These are phyloP conservation scores for Cosmia pyralina DNA, from an alignment of 2,888 invertebrate species.

Conservation along the genomic window DNA sequence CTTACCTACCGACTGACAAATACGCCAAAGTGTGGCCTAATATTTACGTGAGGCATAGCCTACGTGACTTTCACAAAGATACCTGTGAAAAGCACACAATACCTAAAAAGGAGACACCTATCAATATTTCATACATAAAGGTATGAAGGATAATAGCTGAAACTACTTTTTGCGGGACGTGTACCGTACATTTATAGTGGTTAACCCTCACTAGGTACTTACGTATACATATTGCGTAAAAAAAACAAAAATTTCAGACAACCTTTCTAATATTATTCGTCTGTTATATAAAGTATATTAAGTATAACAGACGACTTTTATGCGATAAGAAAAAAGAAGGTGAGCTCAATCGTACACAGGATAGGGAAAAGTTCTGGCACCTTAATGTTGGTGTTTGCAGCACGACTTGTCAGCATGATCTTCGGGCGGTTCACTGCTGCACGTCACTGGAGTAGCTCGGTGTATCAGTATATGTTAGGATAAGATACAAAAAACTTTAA, in stretches of 20 bases:
- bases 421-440: not conserved
- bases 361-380: not conserved
- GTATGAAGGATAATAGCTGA: conserved; percentile 27
- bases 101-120: conserved; percentile 10
- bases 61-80: conserved; percentile 46
- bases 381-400: not conserved
- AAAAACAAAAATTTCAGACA: not conserved
- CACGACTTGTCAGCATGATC: too few relatives aligned
- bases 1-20: not conserved
- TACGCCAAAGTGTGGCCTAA: not conserved
- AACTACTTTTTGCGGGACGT: conserved; percentile 24
- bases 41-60: conserved; percentile 13
- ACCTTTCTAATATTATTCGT: not conserved
- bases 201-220: too few relatives aligned
- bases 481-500: too few relatives aligned
- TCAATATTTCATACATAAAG: conserved; percentile 43
- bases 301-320: too few relatives aligned
- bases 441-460: too few relatives aligned
- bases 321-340: not conserved
- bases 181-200: conserved; percentile 8
- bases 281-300: too few relatives aligned
- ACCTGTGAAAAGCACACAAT: conserved; percentile 22
- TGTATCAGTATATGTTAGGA: too few relatives aligned
- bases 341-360: not conserved
- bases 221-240: not conserved